Conservation (phyloP, 2,113 vertebrate species). For the Xiphophorus maculatus region DNA sequence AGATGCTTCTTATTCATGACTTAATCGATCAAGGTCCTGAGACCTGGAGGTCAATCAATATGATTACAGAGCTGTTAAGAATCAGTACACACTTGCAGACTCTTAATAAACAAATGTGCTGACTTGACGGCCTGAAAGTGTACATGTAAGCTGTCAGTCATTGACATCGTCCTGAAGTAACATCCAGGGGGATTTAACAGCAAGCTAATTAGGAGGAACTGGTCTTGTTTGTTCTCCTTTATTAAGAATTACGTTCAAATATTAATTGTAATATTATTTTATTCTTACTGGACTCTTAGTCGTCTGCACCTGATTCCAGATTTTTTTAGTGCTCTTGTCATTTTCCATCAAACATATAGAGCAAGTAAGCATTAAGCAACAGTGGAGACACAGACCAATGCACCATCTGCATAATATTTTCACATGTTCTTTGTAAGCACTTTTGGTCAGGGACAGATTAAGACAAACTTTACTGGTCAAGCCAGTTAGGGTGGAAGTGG, state of each 20-base stretch:
- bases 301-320: conserved; percentile 2
- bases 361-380: conserved; percentile 13
- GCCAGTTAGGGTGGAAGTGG: neutral
- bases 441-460: conserved; percentile 13
- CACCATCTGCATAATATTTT: neutral
- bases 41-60: conserved; percentile 54
- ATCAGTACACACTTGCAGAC: conserved; percentile 40
- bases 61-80: conserved; percentile 57
- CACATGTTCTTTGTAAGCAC: conserved; percentile 14
- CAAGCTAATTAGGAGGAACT: conserved; percentile 31
- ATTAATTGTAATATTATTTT: conserved; percentile 12
- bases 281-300: conserved; percentile 11
- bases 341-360: conserved; percentile 38
- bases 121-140: conserved; percentile 38
- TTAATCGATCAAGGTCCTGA: conserved; percentile 57
- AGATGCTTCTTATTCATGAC: conserved; percentile 56
- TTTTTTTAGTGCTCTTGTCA: neutral
- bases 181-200: conserved; percentile 8
- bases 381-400: neutral
- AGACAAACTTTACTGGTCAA: conserved; percentile 30
- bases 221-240: conserved; percentile 33
- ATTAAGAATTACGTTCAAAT: conserved; percentile 3
- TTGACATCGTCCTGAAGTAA: conserved; percentile 3
- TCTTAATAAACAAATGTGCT: conserved; percentile 51
- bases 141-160: conserved; percentile 31